These are phyloP conservation scores for Tenthredo scrophulariae DNA, from an alignment of 2,888 invertebrate genomes.

Conservation along the genomic window DNA sequence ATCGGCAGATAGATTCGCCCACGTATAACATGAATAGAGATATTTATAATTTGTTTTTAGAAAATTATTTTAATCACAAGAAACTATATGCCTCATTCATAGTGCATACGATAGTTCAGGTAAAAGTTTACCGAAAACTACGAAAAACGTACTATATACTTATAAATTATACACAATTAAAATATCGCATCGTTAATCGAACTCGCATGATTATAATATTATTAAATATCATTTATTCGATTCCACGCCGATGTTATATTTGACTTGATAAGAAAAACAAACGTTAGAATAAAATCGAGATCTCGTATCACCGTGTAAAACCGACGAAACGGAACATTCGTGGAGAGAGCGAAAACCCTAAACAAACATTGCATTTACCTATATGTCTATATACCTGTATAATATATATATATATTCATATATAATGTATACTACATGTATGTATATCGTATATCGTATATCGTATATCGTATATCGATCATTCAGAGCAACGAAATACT, in stretches of 20 bases:
- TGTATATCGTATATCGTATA: background rate
- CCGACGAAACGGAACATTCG: background rate
- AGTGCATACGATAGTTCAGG: background rate
- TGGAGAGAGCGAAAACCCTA: background rate
- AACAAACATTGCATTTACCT: background rate
- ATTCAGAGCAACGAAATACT: background rate
- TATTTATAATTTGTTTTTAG: background rate
- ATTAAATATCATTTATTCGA: background rate
- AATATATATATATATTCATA: background rate
- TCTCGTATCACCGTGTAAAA: background rate
- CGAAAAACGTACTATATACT: too few relatives aligned
- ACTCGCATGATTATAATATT: background rate
- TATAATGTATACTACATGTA: background rate
- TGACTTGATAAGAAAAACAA: background rate
- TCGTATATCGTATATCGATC: background rate
- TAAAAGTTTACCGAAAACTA: too few relatives aligned
- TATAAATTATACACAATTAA: too few relatives aligned
- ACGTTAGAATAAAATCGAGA: background rate
- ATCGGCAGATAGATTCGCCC: conserved; percentile 37
- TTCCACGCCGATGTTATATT: background rate
- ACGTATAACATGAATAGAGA: conserved; percentile 13
- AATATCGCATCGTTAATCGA: background rate
- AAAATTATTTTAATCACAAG: conserved; percentile 26
- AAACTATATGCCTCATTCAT: conserved; percentile 2
- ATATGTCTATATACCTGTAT: background rate